phyloP scores from a whole-genome alignment of 2,797 vertebrate genomes.

The Falco novaeseelandiae region DNA sequence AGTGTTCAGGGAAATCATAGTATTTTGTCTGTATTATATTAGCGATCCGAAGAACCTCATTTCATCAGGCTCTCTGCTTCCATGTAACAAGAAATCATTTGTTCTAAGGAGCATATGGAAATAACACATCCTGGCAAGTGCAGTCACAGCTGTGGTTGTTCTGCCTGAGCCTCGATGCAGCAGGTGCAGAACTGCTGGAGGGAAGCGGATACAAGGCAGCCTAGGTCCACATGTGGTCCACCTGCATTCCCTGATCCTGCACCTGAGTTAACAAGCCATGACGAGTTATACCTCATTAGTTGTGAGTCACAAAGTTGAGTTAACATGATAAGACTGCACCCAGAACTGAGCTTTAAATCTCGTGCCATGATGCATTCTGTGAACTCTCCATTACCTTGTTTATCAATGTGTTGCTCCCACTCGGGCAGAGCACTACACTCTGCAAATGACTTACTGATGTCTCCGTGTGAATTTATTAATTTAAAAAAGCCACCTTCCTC shows the following conservation, averaged over 20 bases:
- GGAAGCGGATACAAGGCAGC: not conserved
- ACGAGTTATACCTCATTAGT: not conserved
- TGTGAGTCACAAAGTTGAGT: not conserved
- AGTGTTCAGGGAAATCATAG: not conserved
- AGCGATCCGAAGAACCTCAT: not conserved
- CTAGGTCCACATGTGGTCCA: not conserved
- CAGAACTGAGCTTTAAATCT: not conserved
- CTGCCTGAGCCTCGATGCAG: not conserved
- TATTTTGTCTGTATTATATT: not conserved
- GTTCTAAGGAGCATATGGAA: not conserved
- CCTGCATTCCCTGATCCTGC: not conserved
- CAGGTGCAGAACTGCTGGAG: not conserved
- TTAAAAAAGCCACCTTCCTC: not conserved
- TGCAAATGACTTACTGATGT: not conserved
- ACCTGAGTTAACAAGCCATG: not conserved
- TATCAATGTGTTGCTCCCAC: not conserved
- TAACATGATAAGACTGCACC: not conserved
- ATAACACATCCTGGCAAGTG: not conserved
- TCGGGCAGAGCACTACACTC: not conserved
- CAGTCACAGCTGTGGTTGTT: not conserved
- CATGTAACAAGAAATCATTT: not conserved
- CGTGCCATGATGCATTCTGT: rapidly evolving
- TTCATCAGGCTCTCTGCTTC: not conserved
- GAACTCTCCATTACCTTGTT: not conserved
- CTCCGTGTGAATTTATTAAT: not conserved